A percentile compares a stretch with the other conserved stretches of the same genome.
Conservation (phyloP, 2,113 vertebrate species). For the Chaetura pelagica region DNA sequence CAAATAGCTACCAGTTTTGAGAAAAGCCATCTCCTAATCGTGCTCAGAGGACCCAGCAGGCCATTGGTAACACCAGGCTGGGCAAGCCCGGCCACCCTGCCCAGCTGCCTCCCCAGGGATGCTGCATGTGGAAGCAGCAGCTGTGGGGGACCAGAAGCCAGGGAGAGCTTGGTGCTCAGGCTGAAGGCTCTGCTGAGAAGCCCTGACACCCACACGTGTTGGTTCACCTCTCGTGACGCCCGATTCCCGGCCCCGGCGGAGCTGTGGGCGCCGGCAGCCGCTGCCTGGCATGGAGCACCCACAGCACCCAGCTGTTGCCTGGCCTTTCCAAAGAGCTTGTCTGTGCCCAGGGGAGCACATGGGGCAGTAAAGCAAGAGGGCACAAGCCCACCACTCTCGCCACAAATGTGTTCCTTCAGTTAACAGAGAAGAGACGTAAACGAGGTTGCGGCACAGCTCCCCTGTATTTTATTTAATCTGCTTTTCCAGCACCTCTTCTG, state of each 20-base stretch:
- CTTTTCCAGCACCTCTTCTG: not conserved
- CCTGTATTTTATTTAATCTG: not conserved
- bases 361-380: not conserved
- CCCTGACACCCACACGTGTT: not conserved
- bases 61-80: rapidly evolving
- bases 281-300: rapidly evolving
- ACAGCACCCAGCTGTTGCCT: rapidly evolving
- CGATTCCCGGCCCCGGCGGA: rapidly evolving
- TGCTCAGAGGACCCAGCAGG: not conserved
- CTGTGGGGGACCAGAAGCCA: rapidly evolving
- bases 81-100: rapidly evolving
- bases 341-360: not conserved
- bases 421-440: not conserved
- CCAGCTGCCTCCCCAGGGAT: not conserved
- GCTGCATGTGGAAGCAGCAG: rapidly evolving
- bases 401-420: not conserved
- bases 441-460: not conserved
- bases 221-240: not conserved
- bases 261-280: not conserved
- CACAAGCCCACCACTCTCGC: not conserved
- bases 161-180: not conserved
- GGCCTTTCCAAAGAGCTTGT: not conserved
- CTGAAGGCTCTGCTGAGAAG: not conserved
- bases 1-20: not conserved
- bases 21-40: not conserved